These are phyloP conservation scores for Ostrea denselamellosa DNA, from an alignment of 1,140 invertebrate species.

Conservation along the genomic window DNA sequence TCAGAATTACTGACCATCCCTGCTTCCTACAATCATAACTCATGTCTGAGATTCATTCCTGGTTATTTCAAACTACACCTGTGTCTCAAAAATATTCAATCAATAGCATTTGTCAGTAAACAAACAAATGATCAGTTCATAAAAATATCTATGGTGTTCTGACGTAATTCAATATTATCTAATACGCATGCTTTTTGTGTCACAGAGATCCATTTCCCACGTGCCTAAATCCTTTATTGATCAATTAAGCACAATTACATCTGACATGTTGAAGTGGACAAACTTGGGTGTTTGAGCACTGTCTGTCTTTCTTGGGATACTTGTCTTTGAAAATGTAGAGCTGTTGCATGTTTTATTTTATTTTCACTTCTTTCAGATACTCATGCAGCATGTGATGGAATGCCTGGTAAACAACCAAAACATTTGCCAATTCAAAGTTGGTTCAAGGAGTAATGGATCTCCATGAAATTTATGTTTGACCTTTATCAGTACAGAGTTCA, in stretches of 20 bases:
- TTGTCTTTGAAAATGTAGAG: neutral
- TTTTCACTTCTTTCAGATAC: neutral
- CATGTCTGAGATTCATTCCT: neutral
- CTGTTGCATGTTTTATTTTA: neutral
- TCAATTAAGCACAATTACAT: constrained; percentile 4
- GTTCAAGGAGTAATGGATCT: neutral
- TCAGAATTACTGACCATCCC: neutral
- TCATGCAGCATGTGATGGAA: neutral
- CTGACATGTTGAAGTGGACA: neutral
- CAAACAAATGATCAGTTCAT: constrained; percentile 24
- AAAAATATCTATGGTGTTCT: neutral
- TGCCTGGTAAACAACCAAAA: neutral
- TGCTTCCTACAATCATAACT: neutral
- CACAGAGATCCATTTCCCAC: neutral
- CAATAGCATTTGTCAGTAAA: constrained; percentile 30
- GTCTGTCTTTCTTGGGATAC: constrained; percentile 1
- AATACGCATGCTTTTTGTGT: neutral
- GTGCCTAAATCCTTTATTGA: constrained; percentile 22
- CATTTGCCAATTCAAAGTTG: neutral
- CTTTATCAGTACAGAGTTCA: neutral
- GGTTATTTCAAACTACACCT: too few species aligned
- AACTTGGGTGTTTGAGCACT: neutral
- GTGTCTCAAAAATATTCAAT: neutral
- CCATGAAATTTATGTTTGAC: neutral
- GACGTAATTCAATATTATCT: constrained; percentile 14